Evolutionary conservation across 2,113 vertebrate species (phyloP), one percentile per base, ranked within the genome.

Genomic region (Silurus asotus): DNA sequence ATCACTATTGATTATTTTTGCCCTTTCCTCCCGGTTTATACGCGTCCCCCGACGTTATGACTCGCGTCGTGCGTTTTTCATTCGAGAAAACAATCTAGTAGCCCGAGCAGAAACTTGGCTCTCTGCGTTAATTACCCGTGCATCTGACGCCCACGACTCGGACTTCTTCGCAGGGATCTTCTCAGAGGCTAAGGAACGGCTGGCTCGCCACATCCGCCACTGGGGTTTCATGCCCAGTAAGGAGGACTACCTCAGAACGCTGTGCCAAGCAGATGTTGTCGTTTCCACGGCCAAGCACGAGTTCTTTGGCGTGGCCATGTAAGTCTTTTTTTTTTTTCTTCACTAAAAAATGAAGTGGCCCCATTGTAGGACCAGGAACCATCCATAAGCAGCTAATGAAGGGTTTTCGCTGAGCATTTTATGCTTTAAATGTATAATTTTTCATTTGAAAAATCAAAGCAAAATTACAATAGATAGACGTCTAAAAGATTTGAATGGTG

Each of bases 261-360:
- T 99, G 86, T 96, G 96, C 90, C 82, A 92, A 87, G 97, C 98
- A 15, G 98, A 99, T 88, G 96, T 99, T 88, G 97, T 97, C 87
- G 82, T 99, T 93, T 99, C 98, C 74, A 99, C 97, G 75, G 96
- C 97, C 92, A 97, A 95, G 87, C 98, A 98, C 10, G 97, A 99
- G 93, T 99, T 99, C 95, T 99, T 98, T 88, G 98, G 98, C 14
- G 97, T 98, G 82, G 96, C 98, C 79, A 96, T 99, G 98, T 98
- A 94, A 97, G 97, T 97, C 59, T 86, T 72, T 84, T 64, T 85
- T 65, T 59, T 81, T 86, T 80, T 79, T 37, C 77, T 45, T 79
- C 3, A 37, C 11, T 45, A 11, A 23, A 7, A 28, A 83, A 78
- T 67, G 65, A 6, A 76, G 65, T 77, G 72, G 49, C 55, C 76